A percentile compares a stretch with the other conserved stretches of the same genome.
Evolutionary conservation across 1,140 invertebrate genomes (phyloP).

Genomic region (Drosophila ironensis): DNA sequence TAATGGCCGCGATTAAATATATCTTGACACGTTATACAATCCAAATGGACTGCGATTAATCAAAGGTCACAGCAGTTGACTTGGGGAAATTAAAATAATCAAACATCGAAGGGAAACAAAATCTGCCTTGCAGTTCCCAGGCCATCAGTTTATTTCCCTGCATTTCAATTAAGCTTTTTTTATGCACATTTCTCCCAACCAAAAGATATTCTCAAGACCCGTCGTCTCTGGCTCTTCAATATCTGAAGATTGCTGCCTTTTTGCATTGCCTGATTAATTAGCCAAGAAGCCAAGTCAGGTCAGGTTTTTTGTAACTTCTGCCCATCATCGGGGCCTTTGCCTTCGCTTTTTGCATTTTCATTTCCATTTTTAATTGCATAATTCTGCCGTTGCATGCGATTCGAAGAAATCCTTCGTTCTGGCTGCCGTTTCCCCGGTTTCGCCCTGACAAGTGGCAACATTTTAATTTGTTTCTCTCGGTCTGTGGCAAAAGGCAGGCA

Average conservation of each 20-base stretch:
- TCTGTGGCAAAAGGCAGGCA: constrained; percentile 26
- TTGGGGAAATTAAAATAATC: no score
- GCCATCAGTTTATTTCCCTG: not conserved
- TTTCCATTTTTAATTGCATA: constrained; percentile 80
- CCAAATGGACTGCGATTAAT: not conserved
- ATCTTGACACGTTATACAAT: constrained; percentile 14
- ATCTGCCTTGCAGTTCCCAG: no score
- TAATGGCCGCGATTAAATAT: constrained; percentile 21
- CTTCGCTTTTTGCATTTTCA: constrained; percentile 42
- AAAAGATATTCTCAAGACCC: not conserved
- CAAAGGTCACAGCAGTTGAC: no score
- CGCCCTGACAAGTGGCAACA: constrained; percentile 58
- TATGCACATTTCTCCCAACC: not conserved
- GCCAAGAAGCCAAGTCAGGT: constrained; percentile 31
- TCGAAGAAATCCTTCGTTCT: constrained; percentile 49
- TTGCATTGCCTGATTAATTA: constrained; percentile 41
- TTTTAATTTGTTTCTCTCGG: constrained; percentile 64
- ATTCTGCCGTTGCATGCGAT: constrained; percentile 69
- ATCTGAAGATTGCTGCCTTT: constrained; percentile 23
- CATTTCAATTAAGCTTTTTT: not conserved
- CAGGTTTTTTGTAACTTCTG: constrained; percentile 21
- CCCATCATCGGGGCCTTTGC: constrained; percentile 15
- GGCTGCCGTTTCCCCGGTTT: not conserved
- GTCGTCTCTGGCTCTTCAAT: constrained; percentile 3
- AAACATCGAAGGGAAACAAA: no score